phyloP scores from a whole-genome alignment of 2,888 invertebrate genomes.

The Amphiduros pacificus region DNA sequence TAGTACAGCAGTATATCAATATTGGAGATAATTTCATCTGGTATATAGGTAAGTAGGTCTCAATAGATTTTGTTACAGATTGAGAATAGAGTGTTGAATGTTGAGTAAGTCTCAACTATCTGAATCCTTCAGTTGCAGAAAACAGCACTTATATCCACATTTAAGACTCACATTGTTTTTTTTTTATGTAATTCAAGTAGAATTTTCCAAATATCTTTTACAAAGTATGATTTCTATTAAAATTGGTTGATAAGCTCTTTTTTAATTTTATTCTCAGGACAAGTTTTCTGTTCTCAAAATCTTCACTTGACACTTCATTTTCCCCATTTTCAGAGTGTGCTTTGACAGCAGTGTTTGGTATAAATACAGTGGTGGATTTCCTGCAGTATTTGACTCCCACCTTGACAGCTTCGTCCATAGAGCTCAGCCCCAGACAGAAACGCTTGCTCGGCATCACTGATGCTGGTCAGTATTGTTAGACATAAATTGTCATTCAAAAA shows the following conservation, averaged over 20 bases:
- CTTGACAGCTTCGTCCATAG: conserved; percentile 36
- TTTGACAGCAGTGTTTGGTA: conserved; percentile 18
- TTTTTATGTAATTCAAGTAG: too few species aligned
- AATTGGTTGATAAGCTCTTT: too few species aligned
- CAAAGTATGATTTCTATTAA: not conserved
- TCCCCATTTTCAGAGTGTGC: conserved; percentile 7
- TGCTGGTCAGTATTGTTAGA: conserved; percentile 33
- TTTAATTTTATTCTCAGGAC: too few species aligned
- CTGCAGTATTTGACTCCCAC: conserved; percentile 34
- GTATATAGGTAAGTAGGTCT: too few species aligned
- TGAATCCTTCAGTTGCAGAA: not conserved
- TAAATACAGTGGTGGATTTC: conserved; percentile 29
- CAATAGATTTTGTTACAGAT: too few species aligned
- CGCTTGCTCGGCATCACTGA: conserved; percentile 44
- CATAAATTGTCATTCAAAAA: not conserved
- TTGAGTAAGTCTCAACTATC: too few species aligned
- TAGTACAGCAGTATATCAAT: too few species aligned
- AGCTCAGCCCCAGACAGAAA: conserved; percentile 41
- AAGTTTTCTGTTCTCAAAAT: not conserved
- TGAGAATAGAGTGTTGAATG: too few species aligned
- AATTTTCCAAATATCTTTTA: not conserved
- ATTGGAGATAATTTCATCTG: too few species aligned
- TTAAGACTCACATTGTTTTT: too few species aligned
- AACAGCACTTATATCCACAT: not conserved
- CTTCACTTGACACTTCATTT: not conserved